Percentiles rank a stretch among this genome's conserved stretches.
Evolutionary conservation across 2,113 vertebrate genomes (phyloP).

Genomic region (Myotis lucifugus): DNA sequence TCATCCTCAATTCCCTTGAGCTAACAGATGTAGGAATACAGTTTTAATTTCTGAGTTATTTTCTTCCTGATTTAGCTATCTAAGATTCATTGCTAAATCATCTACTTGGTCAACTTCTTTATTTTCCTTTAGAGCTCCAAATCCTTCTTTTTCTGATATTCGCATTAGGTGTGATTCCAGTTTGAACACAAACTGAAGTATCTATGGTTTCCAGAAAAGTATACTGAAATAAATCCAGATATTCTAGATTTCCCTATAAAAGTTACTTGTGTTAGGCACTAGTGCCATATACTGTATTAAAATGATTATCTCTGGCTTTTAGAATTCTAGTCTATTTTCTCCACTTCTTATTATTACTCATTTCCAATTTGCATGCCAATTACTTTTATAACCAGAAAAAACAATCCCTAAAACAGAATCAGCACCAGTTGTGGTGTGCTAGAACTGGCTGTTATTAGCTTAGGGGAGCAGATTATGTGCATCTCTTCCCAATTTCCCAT

Average conservation of each 20-base stretch:
- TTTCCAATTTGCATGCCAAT: background rate
- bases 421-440: background rate
- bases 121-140: constrained; percentile 29
- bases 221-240: background rate
- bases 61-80: constrained; percentile 16
- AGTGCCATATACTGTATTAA: background rate
- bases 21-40: background rate
- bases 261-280: background rate
- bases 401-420: background rate
- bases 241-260: constrained; percentile 25
- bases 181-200: constrained; percentile 20
- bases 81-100: constrained; percentile 14
- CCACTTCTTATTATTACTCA: background rate
- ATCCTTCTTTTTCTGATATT: constrained; percentile 18
- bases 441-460: background rate
- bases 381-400: background rate
- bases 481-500: background rate
- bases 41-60: constrained; percentile 7
- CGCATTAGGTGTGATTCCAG: background rate
- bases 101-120: constrained; percentile 20
- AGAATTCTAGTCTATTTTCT: background rate
- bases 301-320: background rate
- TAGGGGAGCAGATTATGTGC: background rate
- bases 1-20: background rate
- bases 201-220: background rate